A percentile compares a stretch with the other conserved stretches of the same genome.
Evolutionary conservation across 1,140 invertebrate species (phyloP).

Genomic region (Xylocopa sonorina): DNA sequence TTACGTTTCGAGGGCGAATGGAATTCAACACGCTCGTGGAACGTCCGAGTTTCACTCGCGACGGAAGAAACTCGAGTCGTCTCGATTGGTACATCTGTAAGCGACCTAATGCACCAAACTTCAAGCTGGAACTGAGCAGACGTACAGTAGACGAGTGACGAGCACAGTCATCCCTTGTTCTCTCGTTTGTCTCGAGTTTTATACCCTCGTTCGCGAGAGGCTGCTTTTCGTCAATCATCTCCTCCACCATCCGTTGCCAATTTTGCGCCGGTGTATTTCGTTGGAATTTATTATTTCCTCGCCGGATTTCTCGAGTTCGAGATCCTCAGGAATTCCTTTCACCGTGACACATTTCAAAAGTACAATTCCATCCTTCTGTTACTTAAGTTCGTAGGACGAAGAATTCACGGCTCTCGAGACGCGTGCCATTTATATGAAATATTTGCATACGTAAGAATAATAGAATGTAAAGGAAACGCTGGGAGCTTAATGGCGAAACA

Average conservation of each 20-base stretch:
- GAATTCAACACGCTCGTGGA: neutral
- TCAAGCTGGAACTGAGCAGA: neutral
- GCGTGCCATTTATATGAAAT: too few relatives aligned
- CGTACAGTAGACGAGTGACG: neutral
- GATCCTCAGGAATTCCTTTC: neutral
- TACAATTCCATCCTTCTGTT: too few relatives aligned
- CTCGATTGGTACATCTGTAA: neutral
- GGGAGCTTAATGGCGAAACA: too few relatives aligned
- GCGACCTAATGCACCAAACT: constrained; percentile 10
- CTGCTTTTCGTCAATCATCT: neutral
- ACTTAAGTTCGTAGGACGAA: too few relatives aligned
- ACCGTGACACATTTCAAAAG: too few relatives aligned
- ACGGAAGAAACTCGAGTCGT: neutral
- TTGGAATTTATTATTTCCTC: neutral
- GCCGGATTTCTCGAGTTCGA: neutral
- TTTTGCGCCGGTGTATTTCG: neutral
- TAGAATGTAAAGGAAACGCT: too few relatives aligned
- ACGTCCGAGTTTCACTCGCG: constrained; percentile 19
- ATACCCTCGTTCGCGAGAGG: constrained; percentile 11
- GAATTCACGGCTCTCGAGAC: too few relatives aligned
- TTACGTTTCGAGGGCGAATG: too few relatives aligned
- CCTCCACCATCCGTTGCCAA: neutral
- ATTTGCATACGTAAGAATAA: too few relatives aligned
- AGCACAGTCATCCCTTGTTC: neutral
- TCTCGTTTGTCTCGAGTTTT: constrained; percentile 18